phyloP scores from a whole-genome alignment of 2,888 invertebrate genomes.

The Pemphredon lugubris region DNA sequence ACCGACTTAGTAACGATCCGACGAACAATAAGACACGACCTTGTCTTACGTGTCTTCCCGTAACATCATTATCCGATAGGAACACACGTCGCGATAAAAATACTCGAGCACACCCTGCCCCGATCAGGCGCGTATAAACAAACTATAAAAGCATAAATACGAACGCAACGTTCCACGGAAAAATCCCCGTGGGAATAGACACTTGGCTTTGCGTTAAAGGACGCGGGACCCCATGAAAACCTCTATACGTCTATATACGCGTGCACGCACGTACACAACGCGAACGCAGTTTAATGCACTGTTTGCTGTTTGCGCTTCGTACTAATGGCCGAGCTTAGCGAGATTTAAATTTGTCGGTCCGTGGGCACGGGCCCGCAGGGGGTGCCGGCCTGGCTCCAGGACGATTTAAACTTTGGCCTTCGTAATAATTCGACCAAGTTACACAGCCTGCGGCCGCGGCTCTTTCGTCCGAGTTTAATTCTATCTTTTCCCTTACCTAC shows the following conservation, averaged over 20 bases:
- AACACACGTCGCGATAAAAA: too few species aligned
- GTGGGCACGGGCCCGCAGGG: constrained; percentile 57
- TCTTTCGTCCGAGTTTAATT: constrained; percentile 52
- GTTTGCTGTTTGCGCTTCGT: constrained; percentile 80
- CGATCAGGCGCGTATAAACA: constrained; percentile 37
- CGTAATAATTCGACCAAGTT: constrained; percentile 71
- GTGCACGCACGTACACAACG: constrained; percentile 33
- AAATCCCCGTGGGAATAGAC: constrained; percentile 80
- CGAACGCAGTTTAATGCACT: constrained; percentile 76
- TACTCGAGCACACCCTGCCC: not conserved
- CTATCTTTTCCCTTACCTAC: constrained; percentile 14
- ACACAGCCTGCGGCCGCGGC: constrained; percentile 64
- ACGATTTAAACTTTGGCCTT: constrained; percentile 74
- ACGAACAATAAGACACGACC: too few species aligned
- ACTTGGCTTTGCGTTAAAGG: constrained; percentile 77
- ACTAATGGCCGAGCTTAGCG: constrained; percentile 80
- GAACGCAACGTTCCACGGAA: constrained; percentile 46
- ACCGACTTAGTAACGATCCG: too few species aligned
- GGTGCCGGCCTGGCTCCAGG: constrained; percentile 33
- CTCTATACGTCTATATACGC: constrained; percentile 27
- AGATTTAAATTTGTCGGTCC: constrained; percentile 80
- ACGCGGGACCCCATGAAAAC: constrained; percentile 38
- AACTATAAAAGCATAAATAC: constrained; percentile 39
- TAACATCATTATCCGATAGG: too few species aligned
- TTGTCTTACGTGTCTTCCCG: too few species aligned